phyloP scores from a whole-genome alignment of 2,797 vertebrate species.

The Mus caroli region DNA sequence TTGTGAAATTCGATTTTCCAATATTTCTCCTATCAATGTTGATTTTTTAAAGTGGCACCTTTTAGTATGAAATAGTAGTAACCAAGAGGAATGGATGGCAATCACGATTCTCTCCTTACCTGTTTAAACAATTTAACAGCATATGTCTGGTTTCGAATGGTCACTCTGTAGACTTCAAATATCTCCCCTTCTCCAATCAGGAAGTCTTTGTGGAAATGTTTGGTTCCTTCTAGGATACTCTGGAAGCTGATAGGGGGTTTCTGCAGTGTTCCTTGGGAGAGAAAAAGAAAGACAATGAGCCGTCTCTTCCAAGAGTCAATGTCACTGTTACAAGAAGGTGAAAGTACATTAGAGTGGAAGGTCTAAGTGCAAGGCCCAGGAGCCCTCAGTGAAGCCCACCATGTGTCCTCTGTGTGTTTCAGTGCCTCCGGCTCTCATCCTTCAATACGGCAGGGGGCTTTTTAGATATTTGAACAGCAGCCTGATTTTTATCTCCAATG shows the following conservation, averaged over 20 bases:
- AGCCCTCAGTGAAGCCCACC: not conserved
- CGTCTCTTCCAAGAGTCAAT: conserved; percentile 52
- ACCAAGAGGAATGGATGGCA: conserved; percentile 1
- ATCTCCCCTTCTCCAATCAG: conserved; percentile 88
- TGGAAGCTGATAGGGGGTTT: conserved; percentile 84
- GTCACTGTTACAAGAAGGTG: not conserved
- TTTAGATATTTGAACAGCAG: not conserved
- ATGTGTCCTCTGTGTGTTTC: not conserved
- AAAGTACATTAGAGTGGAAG: not conserved
- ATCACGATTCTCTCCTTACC: conserved; percentile 85
- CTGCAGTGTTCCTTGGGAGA: conserved; percentile 64
- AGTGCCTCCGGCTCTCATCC: not conserved
- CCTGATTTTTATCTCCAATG: conserved; percentile 22
- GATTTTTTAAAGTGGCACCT: conserved; percentile 63
- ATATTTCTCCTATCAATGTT: not conserved
- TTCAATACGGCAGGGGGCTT: not conserved
- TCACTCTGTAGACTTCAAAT: conserved; percentile 88
- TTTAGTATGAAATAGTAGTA: conserved; percentile 51
- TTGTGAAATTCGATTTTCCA: conserved; percentile 62
- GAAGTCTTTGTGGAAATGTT: conserved; percentile 88
- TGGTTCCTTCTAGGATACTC: conserved; percentile 88
- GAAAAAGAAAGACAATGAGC: conserved; percentile 38
- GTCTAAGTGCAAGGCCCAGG: too few relatives aligned
- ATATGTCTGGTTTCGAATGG: conserved; percentile 84
- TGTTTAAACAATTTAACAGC: conserved; percentile 91